Conservation (phyloP, 2,888 invertebrate genomes). For the Spodoptera littoralis region DNA sequence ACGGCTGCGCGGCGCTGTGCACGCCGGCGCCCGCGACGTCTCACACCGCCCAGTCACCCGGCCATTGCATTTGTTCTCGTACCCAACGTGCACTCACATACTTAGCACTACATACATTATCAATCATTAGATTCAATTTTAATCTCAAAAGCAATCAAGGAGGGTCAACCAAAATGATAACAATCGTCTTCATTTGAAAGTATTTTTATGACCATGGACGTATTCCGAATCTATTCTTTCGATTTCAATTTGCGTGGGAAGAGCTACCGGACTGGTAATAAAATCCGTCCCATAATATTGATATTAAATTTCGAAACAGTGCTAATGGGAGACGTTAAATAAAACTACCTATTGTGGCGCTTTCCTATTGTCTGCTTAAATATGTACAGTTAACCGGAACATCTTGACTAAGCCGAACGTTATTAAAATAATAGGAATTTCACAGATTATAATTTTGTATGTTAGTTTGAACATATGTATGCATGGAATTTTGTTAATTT, state of each 20-base stretch:
- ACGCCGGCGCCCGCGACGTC: slow-evolving; percentile 39
- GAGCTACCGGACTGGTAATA: slow-evolving; percentile 42
- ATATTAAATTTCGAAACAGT: slow-evolving; percentile 47
- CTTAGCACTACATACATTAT: slow-evolving; percentile 14
- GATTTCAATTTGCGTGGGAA: slow-evolving; percentile 54
- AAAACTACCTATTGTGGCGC: slow-evolving; percentile 40
- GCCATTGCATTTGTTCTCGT: slow-evolving; percentile 35
- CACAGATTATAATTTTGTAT: slow-evolving; percentile 26
- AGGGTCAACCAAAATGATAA: slow-evolving; percentile 31
- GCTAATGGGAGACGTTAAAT: slow-evolving; percentile 45
- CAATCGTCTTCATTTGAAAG: slow-evolving; percentile 49
- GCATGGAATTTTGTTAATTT: slow-evolving; percentile 19
- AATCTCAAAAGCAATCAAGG: slow-evolving; percentile 29
- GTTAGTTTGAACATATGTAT: slow-evolving; percentile 28
- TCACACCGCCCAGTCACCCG: slow-evolving; percentile 33
- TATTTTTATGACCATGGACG: slow-evolving; percentile 46
- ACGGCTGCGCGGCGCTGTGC: slow-evolving; percentile 51
- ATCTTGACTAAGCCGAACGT: slow-evolving; percentile 16
- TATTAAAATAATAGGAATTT: slow-evolving; percentile 29
- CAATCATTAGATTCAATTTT: slow-evolving; percentile 11
- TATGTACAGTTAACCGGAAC: slow-evolving; percentile 24
- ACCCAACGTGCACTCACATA: slow-evolving; percentile 25
- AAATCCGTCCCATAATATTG: slow-evolving; percentile 46
- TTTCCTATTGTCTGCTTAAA: slow-evolving; percentile 44
- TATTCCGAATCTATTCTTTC: slow-evolving; percentile 46